Evolutionary conservation across 2,888 invertebrate genomes (phyloP).

Genomic region (Temnothorax ravouxi): DNA sequence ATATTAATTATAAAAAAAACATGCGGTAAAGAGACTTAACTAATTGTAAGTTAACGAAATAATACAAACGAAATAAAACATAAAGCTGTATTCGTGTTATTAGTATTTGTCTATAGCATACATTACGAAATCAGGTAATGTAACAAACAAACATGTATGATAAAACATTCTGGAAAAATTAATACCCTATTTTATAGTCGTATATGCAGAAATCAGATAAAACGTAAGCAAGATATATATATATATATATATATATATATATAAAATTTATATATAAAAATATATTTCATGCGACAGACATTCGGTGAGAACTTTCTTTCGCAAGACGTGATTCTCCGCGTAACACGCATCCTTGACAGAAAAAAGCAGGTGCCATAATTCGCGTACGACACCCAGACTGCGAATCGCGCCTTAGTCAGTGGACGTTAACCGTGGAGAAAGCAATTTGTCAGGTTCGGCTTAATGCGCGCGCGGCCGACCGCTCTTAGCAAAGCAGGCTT

Average conservation of each 20-base stretch:
- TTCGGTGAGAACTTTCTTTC: constrained; percentile 1
- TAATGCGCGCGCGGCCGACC: not conserved
- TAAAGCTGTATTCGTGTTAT: not conserved
- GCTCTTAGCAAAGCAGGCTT: constrained; percentile 43
- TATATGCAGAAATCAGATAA: not conserved
- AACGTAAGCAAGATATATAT: not conserved
- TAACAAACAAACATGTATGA: constrained; percentile 3
- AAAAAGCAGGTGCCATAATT: constrained; percentile 50
- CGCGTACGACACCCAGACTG: constrained; percentile 20
- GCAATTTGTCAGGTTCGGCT: constrained; percentile 37
- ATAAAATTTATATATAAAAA: not conserved
- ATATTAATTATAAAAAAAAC: constrained; percentile 19
- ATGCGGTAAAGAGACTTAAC: not conserved
- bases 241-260: not conserved
- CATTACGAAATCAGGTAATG: constrained; percentile 32
- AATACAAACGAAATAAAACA: too few relatives aligned
- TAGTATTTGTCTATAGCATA: constrained; percentile 13
- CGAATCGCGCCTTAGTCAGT: not conserved
- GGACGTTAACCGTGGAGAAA: constrained; percentile 34
- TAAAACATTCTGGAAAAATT: not conserved
- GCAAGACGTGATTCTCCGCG: constrained; percentile 11
- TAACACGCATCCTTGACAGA: constrained; percentile 23
- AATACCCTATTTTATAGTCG: not conserved
- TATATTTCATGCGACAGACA: not conserved
- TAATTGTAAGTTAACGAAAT: constrained; percentile 6